Evolutionary conservation across 2,113 vertebrate species (phyloP), one percentile per base, ranked within the genome.

Genomic region (Dolichotis patagonum): DNA sequence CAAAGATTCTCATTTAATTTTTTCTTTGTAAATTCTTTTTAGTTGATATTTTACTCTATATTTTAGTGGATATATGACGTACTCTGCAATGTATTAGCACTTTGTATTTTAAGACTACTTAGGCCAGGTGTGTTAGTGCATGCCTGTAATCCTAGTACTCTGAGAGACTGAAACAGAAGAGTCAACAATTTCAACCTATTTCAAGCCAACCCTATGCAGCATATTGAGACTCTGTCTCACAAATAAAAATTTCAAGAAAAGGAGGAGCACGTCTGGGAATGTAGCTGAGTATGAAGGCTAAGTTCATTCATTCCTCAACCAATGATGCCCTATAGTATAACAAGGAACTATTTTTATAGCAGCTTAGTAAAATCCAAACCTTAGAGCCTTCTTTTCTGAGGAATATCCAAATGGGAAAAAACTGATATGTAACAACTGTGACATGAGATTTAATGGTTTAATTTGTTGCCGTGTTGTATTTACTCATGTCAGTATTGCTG

Each of bases 361-460:
- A 94, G 3, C 89, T 92, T 95, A 90, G 10, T 92, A 32, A 69
- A 94, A 54, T 90, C 0, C 85, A 77, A 52, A 88, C 73, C 46
- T 77, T 5, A 82, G 96, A 94, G 54, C 54, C 8, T 22, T 89
- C 71, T 95, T 97, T 98, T 90, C 35, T n/a, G n/a, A 75, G 94
- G 10, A 84, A 97, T 95, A 91, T 4, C 0, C 73, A 16, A 43
- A 93, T 38, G 84, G 26, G 43, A 86, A 95, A 0, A 88, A 52
- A 30, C 52, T 62, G 6, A 58, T 69, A 11, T 96, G 62, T 90
- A 80, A 75, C 63, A 95, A 30, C 26, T 90, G 0, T 94, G 65
- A 95, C 4, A 2, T 89, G 87, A 90, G 7, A 63, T 35, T 78
- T 97, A 28, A 30, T 77, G 90, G 3, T 77, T 98, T 97, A 14